Conservation (phyloP, 2,113 vertebrate species). For the Phyllostomus discolor region DNA sequence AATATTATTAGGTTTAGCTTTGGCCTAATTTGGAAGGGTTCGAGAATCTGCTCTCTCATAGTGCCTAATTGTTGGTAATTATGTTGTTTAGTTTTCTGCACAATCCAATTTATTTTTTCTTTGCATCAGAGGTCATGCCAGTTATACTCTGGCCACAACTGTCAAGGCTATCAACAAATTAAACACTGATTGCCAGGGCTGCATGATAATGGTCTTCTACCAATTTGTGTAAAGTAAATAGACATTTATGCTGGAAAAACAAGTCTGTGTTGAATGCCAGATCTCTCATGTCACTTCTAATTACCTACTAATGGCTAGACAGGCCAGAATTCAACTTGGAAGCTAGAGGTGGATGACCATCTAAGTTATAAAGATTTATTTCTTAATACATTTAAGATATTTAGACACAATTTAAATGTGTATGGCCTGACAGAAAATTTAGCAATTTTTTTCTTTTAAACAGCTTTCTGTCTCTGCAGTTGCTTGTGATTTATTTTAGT, state of each 20-base stretch:
- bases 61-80: slow-evolving; percentile 70
- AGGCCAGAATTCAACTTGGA: slow-evolving; percentile 21
- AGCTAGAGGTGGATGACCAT: background rate
- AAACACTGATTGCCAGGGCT: slow-evolving; percentile 51
- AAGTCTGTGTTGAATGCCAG: slow-evolving; percentile 28
- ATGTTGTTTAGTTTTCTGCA: slow-evolving; percentile 63
- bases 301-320: slow-evolving; percentile 23
- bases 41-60: slow-evolving; percentile 41
- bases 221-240: slow-evolving; percentile 59
- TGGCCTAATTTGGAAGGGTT: slow-evolving; percentile 45
- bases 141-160: slow-evolving; percentile 62
- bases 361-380: background rate
- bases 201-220: slow-evolving; percentile 41
- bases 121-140: slow-evolving; percentile 41
- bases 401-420: slow-evolving; percentile 28
- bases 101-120: slow-evolving; percentile 58
- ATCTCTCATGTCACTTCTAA: slow-evolving; percentile 48
- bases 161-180: slow-evolving; percentile 66
- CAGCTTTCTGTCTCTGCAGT: background rate
- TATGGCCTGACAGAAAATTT: background rate
- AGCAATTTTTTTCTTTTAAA: slow-evolving; percentile 32
- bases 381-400: slow-evolving; percentile 42
- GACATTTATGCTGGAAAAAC: slow-evolving; percentile 5
- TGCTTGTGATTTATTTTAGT: background rate
- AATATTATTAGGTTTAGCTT: slow-evolving; percentile 58